Percentiles rank a stretch among this genome's conserved stretches.
phyloP scores from a whole-genome alignment of 2,113 vertebrate species.

The Dipodomys spectabilis region DNA sequence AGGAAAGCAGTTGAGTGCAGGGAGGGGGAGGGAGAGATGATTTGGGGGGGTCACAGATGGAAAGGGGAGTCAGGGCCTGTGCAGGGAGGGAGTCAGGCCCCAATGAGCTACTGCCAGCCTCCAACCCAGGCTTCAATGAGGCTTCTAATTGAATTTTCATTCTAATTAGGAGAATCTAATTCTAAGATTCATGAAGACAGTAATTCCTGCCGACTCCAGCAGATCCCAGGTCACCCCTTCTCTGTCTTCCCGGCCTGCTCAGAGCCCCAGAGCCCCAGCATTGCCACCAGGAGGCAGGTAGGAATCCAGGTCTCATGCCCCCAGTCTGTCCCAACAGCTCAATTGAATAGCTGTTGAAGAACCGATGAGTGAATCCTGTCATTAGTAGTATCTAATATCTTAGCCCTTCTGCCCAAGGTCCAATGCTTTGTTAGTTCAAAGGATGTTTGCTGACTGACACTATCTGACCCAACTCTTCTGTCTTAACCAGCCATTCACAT shows the following conservation, averaged over 20 bases:
- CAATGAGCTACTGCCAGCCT: neutral
- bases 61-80: neutral
- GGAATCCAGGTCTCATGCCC: too few relatives aligned
- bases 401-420: neutral
- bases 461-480: neutral
- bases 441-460: neutral
- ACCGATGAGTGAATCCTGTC: neutral
- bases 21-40: neutral
- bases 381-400: neutral
- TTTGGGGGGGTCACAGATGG: neutral
- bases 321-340: too few relatives aligned
- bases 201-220: slow-evolving; percentile 28
- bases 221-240: neutral
- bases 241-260: neutral
- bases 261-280: neutral
- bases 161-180: slow-evolving; percentile 29
- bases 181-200: slow-evolving; percentile 29
- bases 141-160: slow-evolving; percentile 15
- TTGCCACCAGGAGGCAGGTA: neutral
- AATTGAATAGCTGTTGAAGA: neutral
- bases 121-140: neutral
- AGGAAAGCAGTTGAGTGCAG: too few relatives aligned
- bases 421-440: neutral
- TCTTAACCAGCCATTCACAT: neutral
- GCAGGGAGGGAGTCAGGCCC: neutral